A percentile compares a stretch with the other conserved stretches of the same genome.
phyloP scores from a whole-genome alignment of 1,140 invertebrate species.

The Lepidurus packardi region DNA sequence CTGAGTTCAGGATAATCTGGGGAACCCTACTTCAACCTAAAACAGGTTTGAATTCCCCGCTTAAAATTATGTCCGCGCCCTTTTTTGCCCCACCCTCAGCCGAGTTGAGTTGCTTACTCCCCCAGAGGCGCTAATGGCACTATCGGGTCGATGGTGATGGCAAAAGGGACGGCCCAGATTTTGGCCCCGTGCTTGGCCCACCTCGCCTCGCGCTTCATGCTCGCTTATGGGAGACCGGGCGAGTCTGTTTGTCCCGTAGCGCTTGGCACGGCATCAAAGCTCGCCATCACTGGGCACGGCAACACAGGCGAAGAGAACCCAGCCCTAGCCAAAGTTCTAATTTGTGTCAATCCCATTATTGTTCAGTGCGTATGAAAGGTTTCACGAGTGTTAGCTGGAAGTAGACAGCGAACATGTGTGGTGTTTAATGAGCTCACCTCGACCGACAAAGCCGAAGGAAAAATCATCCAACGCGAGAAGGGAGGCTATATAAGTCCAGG shows the following conservation, averaged over 20 bases:
- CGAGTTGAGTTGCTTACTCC: constrained; percentile 11
- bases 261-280: constrained; percentile 1
- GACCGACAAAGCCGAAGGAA: background rate
- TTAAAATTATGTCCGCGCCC: background rate
- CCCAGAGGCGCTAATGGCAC: background rate
- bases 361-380: constrained; percentile 14
- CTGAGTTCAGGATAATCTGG: too few species aligned
- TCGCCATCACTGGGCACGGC: constrained; percentile 5
- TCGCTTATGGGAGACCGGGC: background rate
- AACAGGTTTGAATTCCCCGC: background rate
- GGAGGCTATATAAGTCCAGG: constrained; percentile 21
- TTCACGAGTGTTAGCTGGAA: background rate
- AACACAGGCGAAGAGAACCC: constrained; percentile 17
- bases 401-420: background rate
- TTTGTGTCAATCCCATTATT: constrained; percentile 22
- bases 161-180: background rate
- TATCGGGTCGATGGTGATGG: background rate
- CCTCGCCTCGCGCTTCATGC: background rate
- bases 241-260: background rate
- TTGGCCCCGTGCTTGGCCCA: background rate
- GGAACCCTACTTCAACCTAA: background rate
- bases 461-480: background rate
- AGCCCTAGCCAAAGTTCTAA: constrained; percentile 18
- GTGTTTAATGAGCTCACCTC: background rate
- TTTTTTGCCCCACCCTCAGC: constrained; percentile 5